Evolutionary conservation across 2,888 invertebrate species (phyloP), one percentile per base, ranked within the genome.

Genomic region (Oligia fasciuncula): DNA sequence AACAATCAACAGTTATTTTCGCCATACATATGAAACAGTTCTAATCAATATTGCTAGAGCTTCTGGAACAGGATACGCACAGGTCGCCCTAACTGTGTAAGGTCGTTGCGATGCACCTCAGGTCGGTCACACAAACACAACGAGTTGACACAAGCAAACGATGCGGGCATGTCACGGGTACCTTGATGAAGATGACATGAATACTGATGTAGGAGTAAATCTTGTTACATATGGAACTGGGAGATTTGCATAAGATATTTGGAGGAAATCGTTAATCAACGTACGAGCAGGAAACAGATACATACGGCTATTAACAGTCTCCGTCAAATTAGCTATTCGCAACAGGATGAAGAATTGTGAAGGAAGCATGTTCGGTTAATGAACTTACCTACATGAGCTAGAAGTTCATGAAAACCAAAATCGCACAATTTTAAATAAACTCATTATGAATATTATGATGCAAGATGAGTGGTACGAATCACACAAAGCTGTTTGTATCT

Each of bases 81-180:
- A 88, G 84, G 87, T 88, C 86, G 73, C 84, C 84, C 89, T 83
- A 89, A 88, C 88, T 85, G 85, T 87, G 83, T 84, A 85, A 89
- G 89, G 87, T 89, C 85, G 91, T 95, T 95, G 88, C 85, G 86
- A 95, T 95, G 93, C 95, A 90, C 76, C 91, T 93, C 95, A 93
- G 92, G 94, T 92, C 89, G 87, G 83, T 87, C 88, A 92, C 92
- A 93, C 94, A 94, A 91, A 91, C 92, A 91, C 87, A 80, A 80
- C 87, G 84, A 90, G 93, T 94, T 94, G 93, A 94, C 94, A 93
- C 91, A 93, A 89, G 93, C 94, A 93, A 94, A 93, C 94, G 92
- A 94, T 93, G 93, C 94, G 92, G 92, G 93, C 85, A 89, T 90
- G 92, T 92, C 91, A 91, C 90, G 88, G 91, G 90, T 92, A 89